phyloP scores from a whole-genome alignment of 2,888 invertebrate species.

The Drosophila mercatorum region DNA sequence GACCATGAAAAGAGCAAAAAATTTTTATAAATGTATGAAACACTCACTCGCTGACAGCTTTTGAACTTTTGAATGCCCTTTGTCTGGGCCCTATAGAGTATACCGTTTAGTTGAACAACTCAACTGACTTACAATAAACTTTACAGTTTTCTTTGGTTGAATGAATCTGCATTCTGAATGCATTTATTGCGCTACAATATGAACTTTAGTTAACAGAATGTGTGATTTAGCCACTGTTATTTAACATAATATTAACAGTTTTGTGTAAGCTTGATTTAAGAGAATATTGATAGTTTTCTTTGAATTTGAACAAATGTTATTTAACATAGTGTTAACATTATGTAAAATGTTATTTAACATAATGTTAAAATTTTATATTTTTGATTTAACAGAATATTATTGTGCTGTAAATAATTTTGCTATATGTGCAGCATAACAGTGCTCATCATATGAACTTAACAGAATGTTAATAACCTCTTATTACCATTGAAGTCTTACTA shows the following conservation, averaged over 20 bases:
- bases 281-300: neutral
- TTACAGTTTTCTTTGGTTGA: neutral
- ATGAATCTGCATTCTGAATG: neutral
- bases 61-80: slow-evolving; percentile 15
- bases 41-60: slow-evolving; percentile 14
- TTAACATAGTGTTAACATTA: too few relatives aligned
- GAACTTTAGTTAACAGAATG: too few relatives aligned
- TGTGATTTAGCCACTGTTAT: too few relatives aligned
- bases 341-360: too few relatives aligned
- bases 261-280: too few relatives aligned
- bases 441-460: neutral
- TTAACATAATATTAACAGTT: too few relatives aligned
- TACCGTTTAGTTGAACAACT: slow-evolving; percentile 1
- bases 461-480: neutral
- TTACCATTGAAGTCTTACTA: too few relatives aligned
- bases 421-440: neutral
- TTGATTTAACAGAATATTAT: neutral
- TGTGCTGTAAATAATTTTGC: neutral
- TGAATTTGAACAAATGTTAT: neutral
- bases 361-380: too few relatives aligned
- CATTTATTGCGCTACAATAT: neutral
- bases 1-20: slow-evolving; percentile 46
- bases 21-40: neutral
- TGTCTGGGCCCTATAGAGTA: neutral
- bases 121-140: neutral